Percentiles rank a stretch among this genome's conserved stretches.
Conservation (phyloP, 1,140 invertebrate genomes). For the Meloidogyne exigua region DNA sequence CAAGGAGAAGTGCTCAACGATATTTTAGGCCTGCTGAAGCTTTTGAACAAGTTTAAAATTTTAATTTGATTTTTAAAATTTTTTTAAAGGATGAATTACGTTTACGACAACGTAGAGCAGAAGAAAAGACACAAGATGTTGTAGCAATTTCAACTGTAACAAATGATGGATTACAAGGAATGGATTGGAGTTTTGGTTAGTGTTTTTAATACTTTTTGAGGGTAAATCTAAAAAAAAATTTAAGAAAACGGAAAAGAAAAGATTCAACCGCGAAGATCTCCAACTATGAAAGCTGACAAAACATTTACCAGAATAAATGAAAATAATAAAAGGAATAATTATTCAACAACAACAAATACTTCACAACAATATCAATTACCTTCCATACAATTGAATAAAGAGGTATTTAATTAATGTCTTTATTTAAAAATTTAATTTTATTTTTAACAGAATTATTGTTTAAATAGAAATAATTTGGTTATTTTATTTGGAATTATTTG, state of each 20-base stretch:
- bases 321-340: not conserved
- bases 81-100: conserved; percentile 17
- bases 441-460: not conserved
- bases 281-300: conserved; percentile 2
- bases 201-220: not conserved
- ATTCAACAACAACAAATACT: not conserved
- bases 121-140: conserved; percentile 25
- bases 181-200: conserved; percentile 23
- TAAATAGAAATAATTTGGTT: conserved; percentile 9
- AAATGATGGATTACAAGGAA: conserved; percentile 22
- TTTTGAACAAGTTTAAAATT: not conserved
- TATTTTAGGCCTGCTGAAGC: conserved; percentile 6
- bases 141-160: conserved; percentile 10
- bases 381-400: not conserved
- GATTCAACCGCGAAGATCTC: not conserved
- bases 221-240: not conserved
- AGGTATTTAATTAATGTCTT: not conserved
- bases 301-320: not conserved
- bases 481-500: conserved; percentile 1
- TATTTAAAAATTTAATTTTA: not conserved
- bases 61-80: not conserved
- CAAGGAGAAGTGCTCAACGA: conserved; percentile 3
- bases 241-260: conserved; percentile 10
- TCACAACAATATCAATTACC: not conserved
- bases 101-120: conserved; percentile 13